Percentiles rank a stretch among this genome's conserved stretches.
Conservation (phyloP, 2,888 invertebrate genomes). For the Opisthograptis luteolata region DNA sequence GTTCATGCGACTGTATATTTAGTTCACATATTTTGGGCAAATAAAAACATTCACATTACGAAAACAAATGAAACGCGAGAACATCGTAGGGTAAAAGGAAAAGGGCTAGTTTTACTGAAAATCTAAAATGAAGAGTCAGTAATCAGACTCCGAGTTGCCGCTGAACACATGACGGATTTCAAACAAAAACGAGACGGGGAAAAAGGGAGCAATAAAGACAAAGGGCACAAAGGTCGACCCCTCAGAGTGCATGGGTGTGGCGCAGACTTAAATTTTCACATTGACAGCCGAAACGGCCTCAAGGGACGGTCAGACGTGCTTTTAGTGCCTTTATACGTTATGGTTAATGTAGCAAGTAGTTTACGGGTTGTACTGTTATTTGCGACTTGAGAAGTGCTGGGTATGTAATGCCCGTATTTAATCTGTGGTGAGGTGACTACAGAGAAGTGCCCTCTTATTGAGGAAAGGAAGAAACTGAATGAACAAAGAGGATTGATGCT, state of each 20-base stretch:
- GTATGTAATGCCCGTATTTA: too few relatives aligned
- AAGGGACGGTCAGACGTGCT: constrained; percentile 77
- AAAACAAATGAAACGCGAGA: too few relatives aligned
- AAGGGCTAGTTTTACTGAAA: not conserved
- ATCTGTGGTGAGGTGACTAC: too few relatives aligned
- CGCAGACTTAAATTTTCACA: constrained; percentile 80
- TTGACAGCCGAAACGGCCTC: constrained; percentile 83
- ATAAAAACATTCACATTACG: not conserved
- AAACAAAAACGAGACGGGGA: constrained; percentile 43
- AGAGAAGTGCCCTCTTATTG: too few relatives aligned
- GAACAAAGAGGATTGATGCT: too few relatives aligned
- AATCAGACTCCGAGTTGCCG: constrained; percentile 3
- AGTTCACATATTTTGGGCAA: not conserved
- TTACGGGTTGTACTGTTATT: constrained; percentile 79
- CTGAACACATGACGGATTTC: constrained; percentile 24
- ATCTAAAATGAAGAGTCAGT: not conserved
- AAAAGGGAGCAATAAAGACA: constrained; percentile 75
- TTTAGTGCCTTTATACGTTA: constrained; percentile 84
- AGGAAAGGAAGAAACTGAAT: too few relatives aligned
- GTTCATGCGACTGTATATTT: too few relatives aligned
- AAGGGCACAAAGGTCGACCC: constrained; percentile 80
- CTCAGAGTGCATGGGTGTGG: constrained; percentile 82
- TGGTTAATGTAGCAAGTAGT: constrained; percentile 81
- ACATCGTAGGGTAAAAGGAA: not conserved
- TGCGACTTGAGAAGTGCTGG: constrained; percentile 62